These are phyloP conservation scores for Trichonephila inaurata DNA, from an alignment of 1,140 invertebrate genomes.

Conservation along the genomic window DNA sequence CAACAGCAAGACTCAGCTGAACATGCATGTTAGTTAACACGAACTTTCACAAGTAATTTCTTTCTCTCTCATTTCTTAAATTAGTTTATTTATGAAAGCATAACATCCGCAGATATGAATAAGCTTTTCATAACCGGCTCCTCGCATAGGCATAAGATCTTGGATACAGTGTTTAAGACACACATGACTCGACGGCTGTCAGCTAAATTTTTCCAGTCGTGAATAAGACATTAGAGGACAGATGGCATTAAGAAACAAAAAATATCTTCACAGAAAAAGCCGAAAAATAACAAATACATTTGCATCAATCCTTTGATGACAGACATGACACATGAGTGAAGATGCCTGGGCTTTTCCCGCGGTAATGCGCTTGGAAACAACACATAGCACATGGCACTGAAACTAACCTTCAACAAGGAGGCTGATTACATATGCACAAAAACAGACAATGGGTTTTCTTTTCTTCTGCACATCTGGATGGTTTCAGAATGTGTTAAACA, in stretches of 20 bases:
- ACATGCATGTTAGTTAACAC: too few species aligned
- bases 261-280: not conserved
- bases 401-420: not conserved
- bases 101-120: not conserved
- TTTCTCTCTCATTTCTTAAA: not conserved
- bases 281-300: conserved; percentile 11
- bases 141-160: not conserved
- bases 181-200: not conserved
- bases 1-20: too few species aligned
- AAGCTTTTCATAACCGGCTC: not conserved
- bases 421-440: conserved; percentile 11
- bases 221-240: not conserved
- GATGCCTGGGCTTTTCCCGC: not conserved
- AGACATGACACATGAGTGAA: not conserved
- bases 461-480: not conserved
- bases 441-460: not conserved
- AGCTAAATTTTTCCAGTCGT: not conserved
- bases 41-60: too few species aligned
- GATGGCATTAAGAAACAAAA: not conserved
- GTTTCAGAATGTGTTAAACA: not conserved
- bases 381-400: not conserved
- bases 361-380: not conserved
- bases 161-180: not conserved
- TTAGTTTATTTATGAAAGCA: conserved; percentile 3
- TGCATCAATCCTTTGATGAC: conserved; percentile 30